Evolutionary conservation across 2,888 invertebrate species (phyloP).

Genomic region (Drosophila eohydei): DNA sequence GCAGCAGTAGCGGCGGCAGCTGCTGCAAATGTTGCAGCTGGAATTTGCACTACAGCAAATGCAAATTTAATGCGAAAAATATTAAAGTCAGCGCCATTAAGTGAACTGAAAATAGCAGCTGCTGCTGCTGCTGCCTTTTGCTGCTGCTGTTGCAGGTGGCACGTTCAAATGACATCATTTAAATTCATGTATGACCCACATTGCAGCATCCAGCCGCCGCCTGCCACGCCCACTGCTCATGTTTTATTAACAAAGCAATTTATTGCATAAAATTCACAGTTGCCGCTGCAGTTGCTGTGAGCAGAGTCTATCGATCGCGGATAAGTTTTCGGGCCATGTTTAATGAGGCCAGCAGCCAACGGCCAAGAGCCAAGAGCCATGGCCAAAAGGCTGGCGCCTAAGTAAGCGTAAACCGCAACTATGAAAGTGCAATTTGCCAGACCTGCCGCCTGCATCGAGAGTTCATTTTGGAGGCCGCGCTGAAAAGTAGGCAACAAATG

Average conservation of each 20-base stretch:
- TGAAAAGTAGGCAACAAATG: slow-evolving; percentile 61
- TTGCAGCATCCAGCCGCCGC: slow-evolving; percentile 42
- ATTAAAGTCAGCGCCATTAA: slow-evolving; percentile 55
- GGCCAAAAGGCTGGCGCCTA: slow-evolving; percentile 35
- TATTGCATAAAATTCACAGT: slow-evolving; percentile 69
- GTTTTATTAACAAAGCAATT: slow-evolving; percentile 78
- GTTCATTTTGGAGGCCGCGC: slow-evolving; percentile 30
- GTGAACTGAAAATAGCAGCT: slow-evolving; percentile 28
- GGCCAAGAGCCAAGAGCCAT: slow-evolving; percentile 44
- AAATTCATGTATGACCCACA: slow-evolving; percentile 83
- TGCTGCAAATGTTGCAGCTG: slow-evolving; percentile 24
- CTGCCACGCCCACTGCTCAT: slow-evolving; percentile 48
- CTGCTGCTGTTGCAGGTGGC: slow-evolving; percentile 28
- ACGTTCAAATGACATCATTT: slow-evolving; percentile 78
- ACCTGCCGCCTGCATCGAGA: slow-evolving; percentile 18
- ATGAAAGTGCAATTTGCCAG: slow-evolving; percentile 39
- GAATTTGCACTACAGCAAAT: slow-evolving; percentile 41
- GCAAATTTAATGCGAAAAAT: slow-evolving; percentile 74
- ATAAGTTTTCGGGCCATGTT: slow-evolving; percentile 36
- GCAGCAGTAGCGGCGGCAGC: slow-evolving; percentile 14
- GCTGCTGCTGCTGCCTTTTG: slow-evolving; percentile 16
- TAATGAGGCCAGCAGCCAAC: slow-evolving; percentile 45
- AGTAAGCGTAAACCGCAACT: slow-evolving; percentile 43
- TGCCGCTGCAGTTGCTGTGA: slow-evolving; percentile 32
- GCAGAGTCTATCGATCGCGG: slow-evolving; percentile 48